Percentiles rank a stretch among this genome's conserved stretches.
phyloP scores from a whole-genome alignment of 2,888 invertebrate species.

The Polylopha cassiicola region DNA sequence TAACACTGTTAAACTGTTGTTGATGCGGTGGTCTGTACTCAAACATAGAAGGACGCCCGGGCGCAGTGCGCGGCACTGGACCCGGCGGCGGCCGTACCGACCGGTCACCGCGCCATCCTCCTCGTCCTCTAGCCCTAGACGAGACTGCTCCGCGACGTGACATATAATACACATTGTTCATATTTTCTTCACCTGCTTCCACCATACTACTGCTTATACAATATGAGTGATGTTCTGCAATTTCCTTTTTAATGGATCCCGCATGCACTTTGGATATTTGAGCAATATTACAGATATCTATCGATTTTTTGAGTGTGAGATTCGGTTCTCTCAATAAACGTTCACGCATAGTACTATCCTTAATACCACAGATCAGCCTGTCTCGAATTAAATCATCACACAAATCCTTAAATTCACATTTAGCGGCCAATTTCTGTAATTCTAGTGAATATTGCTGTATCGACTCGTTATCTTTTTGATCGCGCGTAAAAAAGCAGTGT shows the following conservation, averaged over 20 bases:
- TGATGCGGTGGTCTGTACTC: background rate
- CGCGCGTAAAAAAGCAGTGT: constrained; percentile 6
- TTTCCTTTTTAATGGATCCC: background rate
- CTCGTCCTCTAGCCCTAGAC: constrained; percentile 1
- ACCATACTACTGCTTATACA: too few relatives aligned
- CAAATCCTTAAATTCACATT: constrained; percentile 7
- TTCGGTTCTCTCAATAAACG: constrained; percentile 1
- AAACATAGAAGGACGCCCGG: background rate
- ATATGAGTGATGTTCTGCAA: background rate
- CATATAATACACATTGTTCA: background rate
- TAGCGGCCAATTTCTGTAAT: constrained; percentile 2
- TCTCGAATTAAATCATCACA: constrained; percentile 3
- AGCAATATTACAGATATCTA: constrained; percentile 6
- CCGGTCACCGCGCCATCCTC: background rate
- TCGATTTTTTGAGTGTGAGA: background rate
- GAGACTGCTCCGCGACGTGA: background rate
- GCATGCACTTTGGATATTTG: constrained; percentile 2
- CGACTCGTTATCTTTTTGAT: constrained; percentile 4
- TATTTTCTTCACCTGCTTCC: background rate
- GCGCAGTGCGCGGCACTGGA: background rate
- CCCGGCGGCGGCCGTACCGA: background rate
- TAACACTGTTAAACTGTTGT: background rate
- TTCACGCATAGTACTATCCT: constrained; percentile 3
- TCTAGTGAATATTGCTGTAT: constrained; percentile 8
- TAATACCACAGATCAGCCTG: constrained; percentile 5